phyloP scores from a whole-genome alignment of 2,113 vertebrate genomes.

The Apteryx mantelli region DNA sequence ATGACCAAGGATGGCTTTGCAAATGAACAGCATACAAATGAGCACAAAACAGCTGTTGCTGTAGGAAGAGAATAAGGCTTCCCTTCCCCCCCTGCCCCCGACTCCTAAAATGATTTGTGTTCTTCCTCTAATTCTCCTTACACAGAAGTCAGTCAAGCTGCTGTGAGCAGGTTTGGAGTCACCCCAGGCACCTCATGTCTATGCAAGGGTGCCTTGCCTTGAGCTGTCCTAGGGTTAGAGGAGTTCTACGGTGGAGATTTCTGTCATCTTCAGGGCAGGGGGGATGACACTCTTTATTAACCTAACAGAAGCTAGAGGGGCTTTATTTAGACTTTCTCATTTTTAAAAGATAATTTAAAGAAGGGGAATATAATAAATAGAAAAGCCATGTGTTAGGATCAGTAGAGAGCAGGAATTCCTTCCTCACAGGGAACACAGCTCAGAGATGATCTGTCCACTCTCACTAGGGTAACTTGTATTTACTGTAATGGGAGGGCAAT shows the following conservation, averaged over 20 bases:
- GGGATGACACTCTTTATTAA: accelerated
- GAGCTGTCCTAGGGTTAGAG: not conserved
- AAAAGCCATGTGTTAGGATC: not conserved
- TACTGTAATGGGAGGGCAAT: not conserved
- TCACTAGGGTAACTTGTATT: not conserved
- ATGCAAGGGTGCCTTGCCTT: not conserved
- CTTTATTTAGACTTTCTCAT: not conserved
- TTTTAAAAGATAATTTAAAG: not conserved
- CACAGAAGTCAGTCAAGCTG: not conserved
- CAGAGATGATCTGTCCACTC: accelerated
- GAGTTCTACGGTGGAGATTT: not conserved
- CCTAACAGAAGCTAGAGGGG: not conserved
- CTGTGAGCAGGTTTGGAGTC: not conserved
- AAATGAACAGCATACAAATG: not conserved
- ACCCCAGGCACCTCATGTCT: not conserved
- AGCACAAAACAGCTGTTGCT: not conserved
- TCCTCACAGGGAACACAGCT: accelerated
- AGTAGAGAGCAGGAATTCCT: not conserved
- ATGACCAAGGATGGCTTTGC: not conserved
- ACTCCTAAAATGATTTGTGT: not conserved
- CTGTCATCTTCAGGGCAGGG: not conserved
- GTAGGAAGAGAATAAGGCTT: not conserved
- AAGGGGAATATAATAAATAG: not conserved
- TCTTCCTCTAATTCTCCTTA: not conserved
- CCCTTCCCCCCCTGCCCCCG: not conserved